Percentiles rank a stretch among this genome's conserved stretches.
These are phyloP conservation scores for Entomyzon cyanotis DNA, from an alignment of 2,113 vertebrate genomes.

Conservation along the genomic window DNA sequence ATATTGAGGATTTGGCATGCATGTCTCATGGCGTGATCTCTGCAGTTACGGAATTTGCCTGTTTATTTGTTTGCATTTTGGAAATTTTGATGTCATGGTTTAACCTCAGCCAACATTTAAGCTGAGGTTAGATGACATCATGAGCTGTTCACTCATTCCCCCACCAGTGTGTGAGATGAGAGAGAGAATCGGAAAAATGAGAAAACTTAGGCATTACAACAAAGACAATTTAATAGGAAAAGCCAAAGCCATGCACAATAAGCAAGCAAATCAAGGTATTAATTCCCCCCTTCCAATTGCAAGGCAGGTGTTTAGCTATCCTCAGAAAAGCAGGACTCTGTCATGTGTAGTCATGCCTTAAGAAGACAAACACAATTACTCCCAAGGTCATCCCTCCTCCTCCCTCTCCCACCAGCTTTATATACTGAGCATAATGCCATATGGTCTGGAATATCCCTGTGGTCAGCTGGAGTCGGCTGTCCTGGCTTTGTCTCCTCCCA, in stretches of 20 bases:
- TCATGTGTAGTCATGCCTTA: background rate
- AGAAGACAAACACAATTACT: background rate
- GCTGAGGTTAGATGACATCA: too few relatives aligned
- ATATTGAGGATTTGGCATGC: background rate
- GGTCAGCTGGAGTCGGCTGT: background rate
- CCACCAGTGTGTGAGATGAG: too few relatives aligned
- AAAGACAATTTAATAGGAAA: background rate
- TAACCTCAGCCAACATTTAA: background rate
- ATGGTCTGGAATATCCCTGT: background rate
- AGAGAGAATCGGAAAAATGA: background rate
- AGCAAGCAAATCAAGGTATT: background rate
- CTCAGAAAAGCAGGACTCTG: background rate
- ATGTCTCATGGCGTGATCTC: background rate
- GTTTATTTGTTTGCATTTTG: background rate
- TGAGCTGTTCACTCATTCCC: background rate
- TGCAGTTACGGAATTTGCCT: background rate
- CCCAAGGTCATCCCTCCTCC: background rate
- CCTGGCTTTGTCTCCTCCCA: background rate
- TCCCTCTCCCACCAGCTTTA: background rate
- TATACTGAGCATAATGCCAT: background rate
- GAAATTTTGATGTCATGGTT: background rate
- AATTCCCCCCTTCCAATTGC: background rate
- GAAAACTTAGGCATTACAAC: background rate
- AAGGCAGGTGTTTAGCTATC: background rate
- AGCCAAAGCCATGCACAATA: background rate